Percentiles rank a stretch among this genome's conserved stretches.
These are phyloP conservation scores for Acheta domesticus DNA, from an alignment of 2,888 invertebrate species.

Conservation along the genomic window DNA sequence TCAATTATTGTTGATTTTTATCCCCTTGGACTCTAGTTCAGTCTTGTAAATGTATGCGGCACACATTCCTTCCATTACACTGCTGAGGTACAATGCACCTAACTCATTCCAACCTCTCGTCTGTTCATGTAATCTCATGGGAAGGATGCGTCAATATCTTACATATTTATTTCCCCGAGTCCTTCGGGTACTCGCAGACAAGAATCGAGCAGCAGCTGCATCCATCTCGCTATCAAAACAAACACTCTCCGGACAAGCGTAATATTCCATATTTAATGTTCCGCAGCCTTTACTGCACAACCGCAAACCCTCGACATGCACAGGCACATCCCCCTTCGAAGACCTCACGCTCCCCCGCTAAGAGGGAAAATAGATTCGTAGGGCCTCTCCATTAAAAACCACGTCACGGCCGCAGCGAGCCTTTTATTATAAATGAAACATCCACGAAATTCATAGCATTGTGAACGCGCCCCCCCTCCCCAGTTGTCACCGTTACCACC, in stretches of 20 bases:
- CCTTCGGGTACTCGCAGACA: no score
- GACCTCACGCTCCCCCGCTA: background rate
- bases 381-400: background rate
- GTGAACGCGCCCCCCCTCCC: background rate
- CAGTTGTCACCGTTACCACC: background rate
- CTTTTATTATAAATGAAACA: background rate
- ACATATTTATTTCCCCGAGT: no score
- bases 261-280: constrained; percentile 9
- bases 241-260: background rate
- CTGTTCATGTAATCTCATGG: no score
- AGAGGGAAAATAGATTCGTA: background rate
- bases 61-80: no score
- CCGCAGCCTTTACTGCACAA: background rate
- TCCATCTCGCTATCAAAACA: background rate
- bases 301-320: background rate
- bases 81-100: no score
- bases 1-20: no score
- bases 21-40: no score
- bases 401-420: background rate
- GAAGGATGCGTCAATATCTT: no score
- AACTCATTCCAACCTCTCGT: no score
- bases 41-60: no score
- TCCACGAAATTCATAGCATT: background rate
- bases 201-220: background rate
- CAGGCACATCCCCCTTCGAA: background rate